Evolutionary conservation across 23 tunicate species (phyloP).

Genomic region (Ascidia mentula): DNA sequence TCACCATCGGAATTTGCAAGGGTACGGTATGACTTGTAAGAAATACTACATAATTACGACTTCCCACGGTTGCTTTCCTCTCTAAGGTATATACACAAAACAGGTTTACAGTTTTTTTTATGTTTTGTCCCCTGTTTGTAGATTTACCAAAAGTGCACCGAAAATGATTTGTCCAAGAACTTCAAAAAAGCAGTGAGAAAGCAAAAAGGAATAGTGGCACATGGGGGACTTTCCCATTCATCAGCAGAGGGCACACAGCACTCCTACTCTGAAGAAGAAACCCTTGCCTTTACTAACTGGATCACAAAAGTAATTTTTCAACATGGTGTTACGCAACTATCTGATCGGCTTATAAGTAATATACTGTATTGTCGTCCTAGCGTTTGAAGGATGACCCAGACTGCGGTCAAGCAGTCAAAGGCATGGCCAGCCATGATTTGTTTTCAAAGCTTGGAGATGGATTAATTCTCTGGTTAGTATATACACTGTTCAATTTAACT

Average conservation of each 20-base stretch:
- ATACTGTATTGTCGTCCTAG: constrained; percentile 24
- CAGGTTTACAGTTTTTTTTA: too few species aligned
- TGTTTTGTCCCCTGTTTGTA: constrained; percentile 5
- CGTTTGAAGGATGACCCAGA: constrained; percentile 86
- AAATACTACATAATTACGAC: neutral
- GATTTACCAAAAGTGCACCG: constrained; percentile 67
- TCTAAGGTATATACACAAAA: too few species aligned
- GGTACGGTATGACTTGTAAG: constrained; percentile 26
- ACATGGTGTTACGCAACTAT: neutral
- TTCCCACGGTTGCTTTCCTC: too few species aligned
- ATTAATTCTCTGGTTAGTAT: constrained; percentile 67
- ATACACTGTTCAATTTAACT: neutral
- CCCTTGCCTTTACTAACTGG: constrained; percentile 90
- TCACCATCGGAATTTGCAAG: constrained; percentile 71
- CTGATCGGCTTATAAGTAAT: neutral
- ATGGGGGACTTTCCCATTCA: constrained; percentile 34
- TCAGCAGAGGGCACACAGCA: constrained; percentile 94
- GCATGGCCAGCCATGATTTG: constrained; percentile 30
- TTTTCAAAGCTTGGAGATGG: constrained; percentile 63
- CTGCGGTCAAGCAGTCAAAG: constrained; percentile 36
- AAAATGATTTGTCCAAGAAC: constrained; percentile 46
- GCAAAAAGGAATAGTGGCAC: constrained; percentile 55
- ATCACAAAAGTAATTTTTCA: constrained; percentile 68
- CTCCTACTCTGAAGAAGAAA: constrained; percentile 90
- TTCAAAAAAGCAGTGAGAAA: constrained; percentile 65